phyloP scores from a whole-genome alignment of 2,888 invertebrate genomes.

The Lasioglossum villosulum region DNA sequence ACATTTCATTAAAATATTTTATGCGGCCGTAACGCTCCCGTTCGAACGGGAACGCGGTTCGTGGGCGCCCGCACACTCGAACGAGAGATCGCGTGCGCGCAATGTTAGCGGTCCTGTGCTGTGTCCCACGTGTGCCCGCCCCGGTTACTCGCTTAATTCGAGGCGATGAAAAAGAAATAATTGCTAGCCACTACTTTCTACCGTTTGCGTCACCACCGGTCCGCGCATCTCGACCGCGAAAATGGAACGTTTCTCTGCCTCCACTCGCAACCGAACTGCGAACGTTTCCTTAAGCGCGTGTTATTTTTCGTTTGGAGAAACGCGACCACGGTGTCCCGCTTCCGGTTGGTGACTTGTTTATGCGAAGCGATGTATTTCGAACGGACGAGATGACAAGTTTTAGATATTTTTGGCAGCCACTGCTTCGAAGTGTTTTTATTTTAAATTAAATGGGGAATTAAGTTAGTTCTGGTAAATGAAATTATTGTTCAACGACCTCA shows the following conservation, averaged over 20 bases:
- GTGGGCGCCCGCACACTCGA: slow-evolving; percentile 21
- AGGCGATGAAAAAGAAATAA: slow-evolving; percentile 18
- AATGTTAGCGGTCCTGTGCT: neutral
- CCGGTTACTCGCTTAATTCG: slow-evolving; percentile 1
- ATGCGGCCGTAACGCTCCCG: slow-evolving; percentile 10
- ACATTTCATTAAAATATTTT: slow-evolving; percentile 43
- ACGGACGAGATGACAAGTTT: neutral
- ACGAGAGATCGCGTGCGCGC: neutral
- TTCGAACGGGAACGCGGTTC: slow-evolving; percentile 12
- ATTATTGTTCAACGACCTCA: neutral
- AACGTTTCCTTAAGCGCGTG: neutral
- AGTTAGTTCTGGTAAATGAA: neutral
- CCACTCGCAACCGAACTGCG: no score
- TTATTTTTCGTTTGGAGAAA: neutral
- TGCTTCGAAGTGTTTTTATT: neutral
- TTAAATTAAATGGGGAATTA: neutral
- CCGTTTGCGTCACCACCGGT: slow-evolving; percentile 25
- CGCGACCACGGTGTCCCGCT: neutral
- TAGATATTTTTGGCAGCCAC: neutral
- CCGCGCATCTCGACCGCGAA: neutral
- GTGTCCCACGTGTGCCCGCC: neutral
- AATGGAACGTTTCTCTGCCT: neutral
- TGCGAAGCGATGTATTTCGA: neutral
- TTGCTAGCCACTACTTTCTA: slow-evolving; percentile 29
- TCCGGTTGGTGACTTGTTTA: neutral